These are phyloP conservation scores for Lycophotia porphyrea DNA, from an alignment of 2,888 invertebrate species.

Conservation along the genomic window DNA sequence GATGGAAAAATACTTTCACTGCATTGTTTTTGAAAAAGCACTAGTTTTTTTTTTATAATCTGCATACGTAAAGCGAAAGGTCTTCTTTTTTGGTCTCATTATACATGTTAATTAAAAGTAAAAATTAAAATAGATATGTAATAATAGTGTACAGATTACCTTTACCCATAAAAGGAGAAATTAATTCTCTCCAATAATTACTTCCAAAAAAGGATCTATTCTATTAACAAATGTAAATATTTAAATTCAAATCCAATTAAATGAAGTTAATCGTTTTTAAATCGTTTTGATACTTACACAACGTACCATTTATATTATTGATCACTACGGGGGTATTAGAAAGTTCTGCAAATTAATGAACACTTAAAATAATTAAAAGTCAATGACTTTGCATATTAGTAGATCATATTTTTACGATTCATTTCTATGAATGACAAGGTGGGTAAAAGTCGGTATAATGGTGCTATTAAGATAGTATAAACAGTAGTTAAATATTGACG, in stretches of 20 bases:
- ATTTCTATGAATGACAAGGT: conserved; percentile 63
- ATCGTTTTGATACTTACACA: conserved; percentile 60
- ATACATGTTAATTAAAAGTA: conserved; percentile 28
- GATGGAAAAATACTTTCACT: conserved; percentile 5
- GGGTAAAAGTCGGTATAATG: conserved; percentile 54
- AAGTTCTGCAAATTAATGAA: conserved; percentile 76
- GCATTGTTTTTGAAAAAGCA: neutral
- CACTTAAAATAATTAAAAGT: conserved; percentile 76
- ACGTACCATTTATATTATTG: conserved; percentile 56
- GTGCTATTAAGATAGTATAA: conserved; percentile 65
- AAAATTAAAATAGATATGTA: conserved; percentile 34
- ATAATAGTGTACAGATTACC: conserved; percentile 16
- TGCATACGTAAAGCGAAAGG: neutral
- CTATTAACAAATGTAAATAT: conserved; percentile 64
- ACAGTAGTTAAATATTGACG: conserved; percentile 60
- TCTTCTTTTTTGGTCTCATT: neutral
- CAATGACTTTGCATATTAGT: conserved; percentile 71
- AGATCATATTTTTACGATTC: conserved; percentile 60
- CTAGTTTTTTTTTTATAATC: neutral
- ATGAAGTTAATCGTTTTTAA: conserved; percentile 58
- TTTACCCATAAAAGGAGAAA: conserved; percentile 49
- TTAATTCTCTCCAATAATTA: conserved; percentile 47
- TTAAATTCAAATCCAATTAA: conserved; percentile 57
- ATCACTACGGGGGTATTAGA: conserved; percentile 70
- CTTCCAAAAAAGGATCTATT: conserved; percentile 45